Conservation (phyloP, 2,888 invertebrate genomes). For the Dendrolimus houi region DNA sequence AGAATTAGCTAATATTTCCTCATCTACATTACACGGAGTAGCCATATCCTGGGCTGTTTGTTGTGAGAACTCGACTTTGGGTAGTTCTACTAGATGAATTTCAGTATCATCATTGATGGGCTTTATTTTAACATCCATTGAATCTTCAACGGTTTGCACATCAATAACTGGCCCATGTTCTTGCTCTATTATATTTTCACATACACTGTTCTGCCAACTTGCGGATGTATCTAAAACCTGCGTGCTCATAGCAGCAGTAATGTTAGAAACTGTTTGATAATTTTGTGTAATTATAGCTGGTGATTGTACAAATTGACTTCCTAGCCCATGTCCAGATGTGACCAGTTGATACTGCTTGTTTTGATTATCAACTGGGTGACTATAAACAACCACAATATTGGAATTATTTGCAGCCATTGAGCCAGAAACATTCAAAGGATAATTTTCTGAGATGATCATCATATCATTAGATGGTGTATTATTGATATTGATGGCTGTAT, state of each 20-base stretch:
- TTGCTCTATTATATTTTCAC: slow-evolving; percentile 25
- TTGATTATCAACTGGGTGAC: slow-evolving; percentile 75
- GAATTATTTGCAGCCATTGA: slow-evolving; percentile 68
- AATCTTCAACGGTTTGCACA: slow-evolving; percentile 17
- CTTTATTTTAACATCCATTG: slow-evolving; percentile 16
- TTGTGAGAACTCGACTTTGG: slow-evolving; percentile 28
- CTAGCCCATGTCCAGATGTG: slow-evolving; percentile 49
- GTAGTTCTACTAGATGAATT: slow-evolving; percentile 25
- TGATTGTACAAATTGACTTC: slow-evolving; percentile 52
- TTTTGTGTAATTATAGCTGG: slow-evolving; percentile 60
- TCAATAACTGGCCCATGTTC: slow-evolving; percentile 18
- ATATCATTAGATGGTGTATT: slow-evolving; percentile 75
- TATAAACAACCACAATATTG: slow-evolving; percentile 80
- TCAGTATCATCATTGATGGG: slow-evolving; percentile 15
- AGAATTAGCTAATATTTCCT: slow-evolving; percentile 3
- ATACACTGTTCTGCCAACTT: slow-evolving; percentile 41
- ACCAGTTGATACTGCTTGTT: slow-evolving; percentile 73
- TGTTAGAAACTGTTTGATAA: slow-evolving; percentile 55
- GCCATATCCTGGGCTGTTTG: slow-evolving; percentile 15
- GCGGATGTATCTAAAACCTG: slow-evolving; percentile 44
- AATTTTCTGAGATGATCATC: slow-evolving; percentile 79
- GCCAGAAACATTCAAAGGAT: slow-evolving; percentile 72
- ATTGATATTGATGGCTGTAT: slow-evolving; percentile 53
- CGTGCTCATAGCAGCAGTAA: slow-evolving; percentile 65
- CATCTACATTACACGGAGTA: slow-evolving; percentile 11